Evolutionary conservation across 2,888 invertebrate species (phyloP).

Genomic region (Galeopsomyia nigrocyanea): DNA sequence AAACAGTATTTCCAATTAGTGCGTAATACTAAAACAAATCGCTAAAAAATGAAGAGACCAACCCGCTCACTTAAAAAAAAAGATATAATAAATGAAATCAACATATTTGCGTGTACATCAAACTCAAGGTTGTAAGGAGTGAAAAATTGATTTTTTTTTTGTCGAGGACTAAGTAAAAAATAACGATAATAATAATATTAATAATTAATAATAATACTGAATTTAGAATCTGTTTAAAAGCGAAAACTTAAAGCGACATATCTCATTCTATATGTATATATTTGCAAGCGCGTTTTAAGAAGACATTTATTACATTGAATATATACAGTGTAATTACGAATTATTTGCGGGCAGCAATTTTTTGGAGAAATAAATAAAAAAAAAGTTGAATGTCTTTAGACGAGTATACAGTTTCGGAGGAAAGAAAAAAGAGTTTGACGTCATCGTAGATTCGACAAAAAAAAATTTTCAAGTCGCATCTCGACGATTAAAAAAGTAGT

Average conservation of each 20-base stretch:
- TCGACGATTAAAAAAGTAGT: slow-evolving; percentile 34
- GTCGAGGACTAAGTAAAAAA: slow-evolving; percentile 59
- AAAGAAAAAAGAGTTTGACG: slow-evolving; percentile 30
- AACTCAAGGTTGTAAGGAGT: slow-evolving; percentile 63
- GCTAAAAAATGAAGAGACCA: slow-evolving; percentile 17
- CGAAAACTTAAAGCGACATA: slow-evolving; percentile 60
- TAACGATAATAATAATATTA: slow-evolving; percentile 1
- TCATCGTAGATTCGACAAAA: slow-evolving; percentile 9
- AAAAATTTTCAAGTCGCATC: slow-evolving; percentile 34
- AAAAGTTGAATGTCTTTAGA: neutral
- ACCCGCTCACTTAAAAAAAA: slow-evolving; percentile 48
- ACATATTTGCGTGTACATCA: slow-evolving; percentile 43
- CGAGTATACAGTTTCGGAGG: slow-evolving; percentile 36
- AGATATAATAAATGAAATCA: slow-evolving; percentile 35
- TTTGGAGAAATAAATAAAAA: slow-evolving; percentile 41
- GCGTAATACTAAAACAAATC: slow-evolving; percentile 44
- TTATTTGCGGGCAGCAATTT: slow-evolving; percentile 47
- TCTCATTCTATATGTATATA: slow-evolving; percentile 65
- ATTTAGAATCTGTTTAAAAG: too few species aligned
- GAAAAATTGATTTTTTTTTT: slow-evolving; percentile 51
- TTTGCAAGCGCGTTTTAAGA: slow-evolving; percentile 58
- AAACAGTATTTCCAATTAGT: slow-evolving; percentile 60
- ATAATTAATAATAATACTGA: slow-evolving; percentile 36
- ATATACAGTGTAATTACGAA: slow-evolving; percentile 53
- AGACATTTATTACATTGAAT: slow-evolving; percentile 57